A percentile compares a stretch with the other conserved stretches of the same genome.
These are phyloP conservation scores for Amphipoea lucens DNA, from an alignment of 2,888 invertebrate species.

Conservation along the genomic window DNA sequence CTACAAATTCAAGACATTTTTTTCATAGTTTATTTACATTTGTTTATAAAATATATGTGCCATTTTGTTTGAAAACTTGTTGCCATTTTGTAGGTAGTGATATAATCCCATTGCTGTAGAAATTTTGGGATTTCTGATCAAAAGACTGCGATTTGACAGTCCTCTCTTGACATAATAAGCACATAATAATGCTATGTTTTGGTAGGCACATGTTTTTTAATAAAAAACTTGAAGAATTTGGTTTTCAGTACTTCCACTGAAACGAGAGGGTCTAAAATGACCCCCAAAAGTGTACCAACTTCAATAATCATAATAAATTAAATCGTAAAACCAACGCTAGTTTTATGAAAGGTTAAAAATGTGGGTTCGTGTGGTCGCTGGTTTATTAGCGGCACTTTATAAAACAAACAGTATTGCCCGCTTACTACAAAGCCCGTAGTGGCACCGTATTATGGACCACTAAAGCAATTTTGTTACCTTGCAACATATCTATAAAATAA, in stretches of 20 bases:
- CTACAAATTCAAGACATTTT: too few species aligned
- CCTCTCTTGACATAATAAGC: not conserved
- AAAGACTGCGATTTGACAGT: too few species aligned
- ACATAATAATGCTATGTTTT: not conserved
- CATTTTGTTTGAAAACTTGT: too few species aligned
- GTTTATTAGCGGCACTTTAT: slow-evolving; percentile 68
- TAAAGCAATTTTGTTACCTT: slow-evolving; percentile 76
- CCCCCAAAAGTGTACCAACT: not conserved
- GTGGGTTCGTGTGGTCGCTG: slow-evolving; percentile 60
- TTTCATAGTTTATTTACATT: too few species aligned
- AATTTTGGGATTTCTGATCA: too few species aligned
- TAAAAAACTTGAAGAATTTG: not conserved
- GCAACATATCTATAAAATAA: slow-evolving; percentile 78
- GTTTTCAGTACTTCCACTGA: slow-evolving; percentile 6
- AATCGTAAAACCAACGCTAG: slow-evolving; percentile 59
- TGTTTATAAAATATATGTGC: too few species aligned
- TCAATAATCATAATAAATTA: slow-evolving; percentile 57
- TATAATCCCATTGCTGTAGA: too few species aligned
- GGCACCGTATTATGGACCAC: slow-evolving; percentile 69
- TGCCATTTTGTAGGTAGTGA: too few species aligned
- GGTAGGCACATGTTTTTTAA: not conserved
- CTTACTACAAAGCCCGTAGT: slow-evolving; percentile 69
- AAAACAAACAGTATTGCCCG: slow-evolving; percentile 73
- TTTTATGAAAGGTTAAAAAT: slow-evolving; percentile 61
- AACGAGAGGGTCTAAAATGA: not conserved